Base-by-base conservation (phyloP, 2,797 vertebrate genomes). In the Trematomus bernacchii region DNA sequence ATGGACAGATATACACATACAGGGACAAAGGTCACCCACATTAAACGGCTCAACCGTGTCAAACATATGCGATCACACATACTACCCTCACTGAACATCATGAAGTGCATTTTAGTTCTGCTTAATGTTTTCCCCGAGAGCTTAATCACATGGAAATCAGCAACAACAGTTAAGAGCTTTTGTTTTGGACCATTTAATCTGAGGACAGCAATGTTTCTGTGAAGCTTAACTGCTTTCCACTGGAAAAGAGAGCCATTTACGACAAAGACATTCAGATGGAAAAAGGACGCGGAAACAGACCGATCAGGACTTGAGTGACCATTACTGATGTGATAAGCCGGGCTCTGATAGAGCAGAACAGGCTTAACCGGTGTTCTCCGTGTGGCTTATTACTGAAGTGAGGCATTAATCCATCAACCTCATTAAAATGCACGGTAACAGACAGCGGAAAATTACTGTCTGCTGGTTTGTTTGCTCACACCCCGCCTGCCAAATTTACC, bases 341-440 rank as follows among this genome's bases (percentile, higher is more conserved):
- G 53, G 57, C 69, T 44, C 78, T 74, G 85, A 79, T 89, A 70
- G 64, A 89, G 84, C 80, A 81, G 51, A 73, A 78, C 81, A 67
- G 72, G 71, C 78, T 86, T 89, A 85, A 87, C 88, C n/a, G 70
- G 77, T 63, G 80, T 78, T 68, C 82, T 69, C 76, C 44, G 50
- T 79, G 79, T 75, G 75, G 81, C 62, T 85, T 63, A 81, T 91
- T 87, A 92, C 69, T 53, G 69, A 83, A 85, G 79, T 57, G 73
- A 87, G 44, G 72, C 82, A 83, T 83, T 89, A 82, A 92, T 91
- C 85, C 84, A 87, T 90, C 85, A 77, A 82, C 75, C 71, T 93
- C 87, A 89, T 92, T 93, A 90, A 87, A 90, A 94, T 92, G 90
- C 91, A 89, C 14, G 50, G 81, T 78, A 76, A 87, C 79, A 81